phyloP scores from a whole-genome alignment of 2,888 invertebrate species.

The Trichogramma evanescens region DNA sequence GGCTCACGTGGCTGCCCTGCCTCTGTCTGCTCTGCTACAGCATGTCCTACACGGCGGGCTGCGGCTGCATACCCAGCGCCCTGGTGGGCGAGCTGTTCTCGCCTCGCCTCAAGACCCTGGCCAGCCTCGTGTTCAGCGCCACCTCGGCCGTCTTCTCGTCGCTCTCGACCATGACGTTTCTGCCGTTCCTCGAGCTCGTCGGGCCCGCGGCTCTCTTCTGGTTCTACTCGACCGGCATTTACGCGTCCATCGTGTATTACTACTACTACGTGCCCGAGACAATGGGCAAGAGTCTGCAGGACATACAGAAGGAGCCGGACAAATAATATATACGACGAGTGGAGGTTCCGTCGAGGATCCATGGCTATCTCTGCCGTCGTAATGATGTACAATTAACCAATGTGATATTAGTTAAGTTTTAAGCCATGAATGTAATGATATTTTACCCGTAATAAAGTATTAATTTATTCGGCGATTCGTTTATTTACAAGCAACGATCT shows the following conservation, averaged over 20 bases:
- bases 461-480: no score
- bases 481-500: no score
- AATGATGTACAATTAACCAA: no score
- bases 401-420: no score
- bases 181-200: conserved; percentile 34
- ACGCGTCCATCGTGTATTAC: conserved; percentile 31
- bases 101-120: conserved; percentile 36
- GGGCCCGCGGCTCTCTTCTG: conserved; percentile 39
- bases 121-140: conserved; percentile 31
- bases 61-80: conserved; percentile 35
- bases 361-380: no score
- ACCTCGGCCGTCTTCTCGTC: conserved; percentile 34
- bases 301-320: conserved; percentile 32
- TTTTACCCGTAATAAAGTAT: no score
- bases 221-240: conserved; percentile 30
- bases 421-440: no score
- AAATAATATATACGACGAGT: conserved; percentile 3
- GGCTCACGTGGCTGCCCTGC: conserved; percentile 35
- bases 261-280: conserved; percentile 37
- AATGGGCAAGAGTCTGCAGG: conserved; percentile 36
- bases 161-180: conserved; percentile 31
- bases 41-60: conserved; percentile 31
- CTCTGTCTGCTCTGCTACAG: conserved; percentile 30
- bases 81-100: conserved; percentile 40
- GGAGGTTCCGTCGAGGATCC: background rate